These are phyloP conservation scores for Anorthoa munda DNA, from an alignment of 2,888 invertebrate genomes.

Conservation along the genomic window DNA sequence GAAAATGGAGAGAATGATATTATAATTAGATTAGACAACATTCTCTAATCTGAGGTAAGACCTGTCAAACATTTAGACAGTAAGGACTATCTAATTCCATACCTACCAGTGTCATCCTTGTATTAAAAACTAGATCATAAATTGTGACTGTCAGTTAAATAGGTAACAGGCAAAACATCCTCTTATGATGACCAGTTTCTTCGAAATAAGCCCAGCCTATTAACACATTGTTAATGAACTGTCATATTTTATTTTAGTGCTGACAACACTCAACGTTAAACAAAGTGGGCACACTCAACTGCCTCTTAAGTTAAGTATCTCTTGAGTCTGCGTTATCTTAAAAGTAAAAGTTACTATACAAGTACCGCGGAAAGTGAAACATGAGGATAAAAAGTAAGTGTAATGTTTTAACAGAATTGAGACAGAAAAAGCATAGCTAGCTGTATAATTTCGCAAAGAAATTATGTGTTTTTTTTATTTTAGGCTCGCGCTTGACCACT, in stretches of 20 bases:
- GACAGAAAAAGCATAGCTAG: neutral
- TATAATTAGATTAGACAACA: no score
- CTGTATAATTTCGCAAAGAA: neutral
- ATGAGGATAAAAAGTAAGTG: conserved; percentile 18
- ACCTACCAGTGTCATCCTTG: neutral
- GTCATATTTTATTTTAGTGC: conserved; percentile 22
- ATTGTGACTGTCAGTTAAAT: neutral
- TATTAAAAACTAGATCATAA: neutral
- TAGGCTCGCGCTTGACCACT: no score
- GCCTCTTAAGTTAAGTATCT: conserved; percentile 47
- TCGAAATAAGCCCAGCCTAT: conserved; percentile 10
- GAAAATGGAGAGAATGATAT: neutral
- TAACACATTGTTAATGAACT: conserved; percentile 28
- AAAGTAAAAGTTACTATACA: conserved; percentile 56
- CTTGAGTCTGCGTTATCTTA: conserved; percentile 52
- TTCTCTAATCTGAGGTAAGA: no score
- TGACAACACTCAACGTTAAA: conserved; percentile 37
- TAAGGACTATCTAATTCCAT: neutral
- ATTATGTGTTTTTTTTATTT: neutral
- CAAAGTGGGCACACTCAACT: conserved; percentile 45
- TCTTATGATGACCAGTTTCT: neutral
- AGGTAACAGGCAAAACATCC: neutral
- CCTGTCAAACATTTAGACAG: no score
- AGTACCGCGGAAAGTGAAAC: conserved; percentile 49
- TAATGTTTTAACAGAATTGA: conserved; percentile 28